Percentiles rank a stretch among this genome's conserved stretches.
phyloP scores from a whole-genome alignment of 2,113 vertebrate genomes.

The Poecile atricapillus region DNA sequence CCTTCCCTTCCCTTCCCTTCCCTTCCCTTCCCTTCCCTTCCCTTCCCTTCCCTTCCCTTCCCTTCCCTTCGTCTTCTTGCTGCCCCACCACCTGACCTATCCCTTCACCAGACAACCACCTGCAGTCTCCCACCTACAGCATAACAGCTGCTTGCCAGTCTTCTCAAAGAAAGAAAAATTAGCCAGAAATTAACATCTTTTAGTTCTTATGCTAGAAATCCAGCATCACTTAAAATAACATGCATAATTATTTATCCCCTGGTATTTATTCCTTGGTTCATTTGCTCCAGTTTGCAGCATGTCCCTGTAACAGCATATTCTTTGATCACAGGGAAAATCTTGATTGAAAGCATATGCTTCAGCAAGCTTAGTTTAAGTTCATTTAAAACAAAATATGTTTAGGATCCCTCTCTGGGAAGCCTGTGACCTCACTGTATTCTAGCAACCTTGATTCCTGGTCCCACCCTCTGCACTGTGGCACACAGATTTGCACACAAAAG shows the following conservation, averaged over 20 bases:
- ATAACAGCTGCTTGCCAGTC: not conserved
- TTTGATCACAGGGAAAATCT: not conserved
- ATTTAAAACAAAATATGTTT: not conserved
- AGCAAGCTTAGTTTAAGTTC: not conserved
- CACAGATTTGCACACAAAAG: conserved; percentile 42
- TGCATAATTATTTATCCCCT: not conserved
- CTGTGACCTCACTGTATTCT: not conserved
- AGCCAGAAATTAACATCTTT: not conserved
- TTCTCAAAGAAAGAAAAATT: not conserved
- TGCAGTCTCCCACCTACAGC: not conserved
- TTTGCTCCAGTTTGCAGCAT: not conserved
- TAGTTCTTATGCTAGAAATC: not conserved
- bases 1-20: too few species aligned
- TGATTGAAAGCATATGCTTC: not conserved
- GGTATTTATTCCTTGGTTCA: not conserved
- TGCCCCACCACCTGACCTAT: not conserved
- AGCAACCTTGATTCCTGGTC: conserved; percentile 23
- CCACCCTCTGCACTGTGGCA: not conserved
- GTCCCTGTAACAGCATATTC: not conserved
- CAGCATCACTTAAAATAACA: not conserved
- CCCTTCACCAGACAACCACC: not conserved
- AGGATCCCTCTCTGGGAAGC: not conserved
- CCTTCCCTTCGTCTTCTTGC: not conserved
- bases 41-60: too few species aligned
- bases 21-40: not conserved